A percentile compares a stretch with the other conserved stretches of the same genome.
Evolutionary conservation across 2,113 vertebrate species (phyloP).

Genomic region (Crotalus helleri): DNA sequence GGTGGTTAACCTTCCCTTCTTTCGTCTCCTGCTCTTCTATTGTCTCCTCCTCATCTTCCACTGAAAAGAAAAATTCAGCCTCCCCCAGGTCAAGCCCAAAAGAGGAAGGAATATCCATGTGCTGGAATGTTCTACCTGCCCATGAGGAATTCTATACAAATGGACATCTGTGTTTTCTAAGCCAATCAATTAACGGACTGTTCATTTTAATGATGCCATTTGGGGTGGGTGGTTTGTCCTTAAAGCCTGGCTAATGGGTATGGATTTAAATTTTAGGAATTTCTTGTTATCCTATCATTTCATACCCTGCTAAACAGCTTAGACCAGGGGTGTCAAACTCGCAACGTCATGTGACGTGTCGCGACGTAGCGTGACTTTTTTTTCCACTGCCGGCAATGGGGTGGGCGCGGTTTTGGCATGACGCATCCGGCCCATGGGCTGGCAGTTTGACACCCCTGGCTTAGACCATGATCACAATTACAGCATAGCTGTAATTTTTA

Average conservation of each 20-base stretch:
- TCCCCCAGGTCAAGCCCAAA: no score
- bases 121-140: not conserved
- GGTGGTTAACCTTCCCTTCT: slow-evolving; percentile 81
- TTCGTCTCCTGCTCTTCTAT: slow-evolving; percentile 87
- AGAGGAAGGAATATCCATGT: not conserved
- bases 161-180: not conserved
- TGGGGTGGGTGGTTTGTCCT: not conserved
- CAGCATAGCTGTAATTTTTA: not conserved
- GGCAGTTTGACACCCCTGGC: no score
- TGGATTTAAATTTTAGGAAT: not conserved
- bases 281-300: not conserved
- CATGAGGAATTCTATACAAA: not conserved
- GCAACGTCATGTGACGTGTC: no score
- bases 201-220: not conserved
- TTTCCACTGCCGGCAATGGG: no score
- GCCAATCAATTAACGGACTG: not conserved
- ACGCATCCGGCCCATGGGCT: no score
- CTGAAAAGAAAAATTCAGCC: slow-evolving; percentile 54
- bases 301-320: no score
- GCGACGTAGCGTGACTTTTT: no score
- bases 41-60: slow-evolving; percentile 85
- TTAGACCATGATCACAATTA: not conserved
- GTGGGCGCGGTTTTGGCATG: no score
- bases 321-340: no score
- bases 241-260: not conserved